Conservation (phyloP, 2,888 invertebrate species). For the Phrixothrix hirtus region DNA sequence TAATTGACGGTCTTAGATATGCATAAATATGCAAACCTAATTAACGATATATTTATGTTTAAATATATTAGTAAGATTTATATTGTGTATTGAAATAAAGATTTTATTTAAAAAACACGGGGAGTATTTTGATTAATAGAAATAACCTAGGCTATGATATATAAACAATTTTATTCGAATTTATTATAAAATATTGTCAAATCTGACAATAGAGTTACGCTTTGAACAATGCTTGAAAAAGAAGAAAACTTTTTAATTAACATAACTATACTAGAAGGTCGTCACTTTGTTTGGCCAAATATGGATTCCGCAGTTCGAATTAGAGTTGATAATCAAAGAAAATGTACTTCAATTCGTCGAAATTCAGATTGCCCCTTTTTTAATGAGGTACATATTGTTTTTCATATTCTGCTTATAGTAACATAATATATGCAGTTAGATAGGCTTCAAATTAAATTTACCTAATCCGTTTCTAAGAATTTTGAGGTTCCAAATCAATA, state of each 20-base stretch:
- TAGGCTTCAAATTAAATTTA: too few species aligned
- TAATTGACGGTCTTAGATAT: not conserved
- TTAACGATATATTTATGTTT: constrained; percentile 14
- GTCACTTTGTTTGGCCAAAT: constrained; percentile 59
- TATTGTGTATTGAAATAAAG: constrained; percentile 24
- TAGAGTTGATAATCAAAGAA: constrained; percentile 64
- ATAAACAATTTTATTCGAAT: not conserved
- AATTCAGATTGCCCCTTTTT: constrained; percentile 67
- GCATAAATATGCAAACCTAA: not conserved
- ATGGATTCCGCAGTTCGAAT: constrained; percentile 66
- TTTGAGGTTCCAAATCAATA: too few species aligned
- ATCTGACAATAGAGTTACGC: not conserved
- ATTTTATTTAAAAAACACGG: constrained; percentile 11
- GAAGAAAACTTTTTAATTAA: constrained; percentile 62
- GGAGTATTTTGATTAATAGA: too few species aligned
- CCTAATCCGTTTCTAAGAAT: too few species aligned
- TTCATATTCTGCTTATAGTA: too few species aligned
- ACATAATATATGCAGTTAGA: too few species aligned
- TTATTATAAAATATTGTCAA: not conserved
- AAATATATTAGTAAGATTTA: constrained; percentile 14
- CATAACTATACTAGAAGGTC: constrained; percentile 69
- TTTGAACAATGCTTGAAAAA: constrained; percentile 23
- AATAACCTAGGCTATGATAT: not conserved
- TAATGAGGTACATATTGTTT: constrained; percentile 63
- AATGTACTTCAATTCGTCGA: constrained; percentile 62